Evolutionary conservation across 2,113 vertebrate species (phyloP), one percentile per base, ranked within the genome.

Genomic region (Daboia siamensis): DNA sequence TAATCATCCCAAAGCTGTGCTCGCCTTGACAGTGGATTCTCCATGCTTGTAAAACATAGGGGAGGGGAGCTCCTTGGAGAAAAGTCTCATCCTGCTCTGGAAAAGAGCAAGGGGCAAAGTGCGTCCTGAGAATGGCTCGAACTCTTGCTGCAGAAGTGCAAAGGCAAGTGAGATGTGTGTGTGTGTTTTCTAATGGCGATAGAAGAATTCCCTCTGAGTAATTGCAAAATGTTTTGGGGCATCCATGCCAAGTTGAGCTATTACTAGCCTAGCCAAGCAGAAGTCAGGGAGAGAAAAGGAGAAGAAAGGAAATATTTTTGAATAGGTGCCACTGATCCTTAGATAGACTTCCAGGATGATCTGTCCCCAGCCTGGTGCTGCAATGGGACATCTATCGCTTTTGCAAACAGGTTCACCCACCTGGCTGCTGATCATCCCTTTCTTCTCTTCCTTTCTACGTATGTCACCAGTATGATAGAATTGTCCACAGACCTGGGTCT

Each of bases 191-290:
- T 80, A 52, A 87, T 93, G 10, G 51, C 26, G 15, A 24, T 51
- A 85, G 21, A 59, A 84, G 87, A 91, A 91, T 92, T 89, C 74
- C 93, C 10, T 84, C 1, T 56, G 69, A 95, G 91, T 88, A 89
- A 95, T 90, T 91, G 93, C 93, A 90, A 90, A 93, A 59, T 0
- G 52, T 92, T 93, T 39, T 2, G 2, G 87, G 56, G 91, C 92
- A 89, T 89, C 94, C 23, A 86, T 56, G 1, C 3, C 93, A 29
- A 91, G 54, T 12, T 2, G 93, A 33, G 5, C 52, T 51, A 91
- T 90, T 93, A 95, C 92, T 94, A 95, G 94, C 90, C 89, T 33
- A 74, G 29, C 89, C 93, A 90, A 90, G 93, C 93, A 85, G 56
- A 94, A 88, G 94, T 92, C 94, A 90, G 95, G 80, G 54, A 4